Evolutionary conservation across 64 coral and sea anemone genomes (phyloP).

Genomic region (Acropora yongei): DNA sequence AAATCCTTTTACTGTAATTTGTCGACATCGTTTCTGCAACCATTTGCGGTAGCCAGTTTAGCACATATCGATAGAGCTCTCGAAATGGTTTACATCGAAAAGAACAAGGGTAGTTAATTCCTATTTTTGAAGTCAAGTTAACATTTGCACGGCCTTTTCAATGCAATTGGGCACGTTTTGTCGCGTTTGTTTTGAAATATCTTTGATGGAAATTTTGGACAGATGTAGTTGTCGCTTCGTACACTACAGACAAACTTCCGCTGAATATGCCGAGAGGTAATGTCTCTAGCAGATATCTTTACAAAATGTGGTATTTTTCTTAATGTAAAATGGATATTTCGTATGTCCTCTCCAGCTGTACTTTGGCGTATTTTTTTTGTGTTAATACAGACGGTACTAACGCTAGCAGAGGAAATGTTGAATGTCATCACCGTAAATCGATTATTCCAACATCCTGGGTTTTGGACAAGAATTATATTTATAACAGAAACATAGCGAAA

Average conservation of each 20-base stretch:
- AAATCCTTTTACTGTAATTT: neutral
- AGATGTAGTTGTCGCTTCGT: conserved; percentile 4
- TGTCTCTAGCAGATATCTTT: neutral
- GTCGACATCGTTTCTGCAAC: neutral
- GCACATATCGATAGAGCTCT: neutral
- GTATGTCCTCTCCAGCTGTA: neutral
- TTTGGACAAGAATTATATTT: conserved; percentile 27
- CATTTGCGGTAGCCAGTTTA: neutral
- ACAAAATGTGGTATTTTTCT: neutral
- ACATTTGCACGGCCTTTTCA: neutral
- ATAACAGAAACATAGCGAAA: conserved; percentile 23
- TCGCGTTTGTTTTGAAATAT: conserved; percentile 19
- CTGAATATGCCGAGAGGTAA: neutral
- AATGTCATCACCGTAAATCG: neutral
- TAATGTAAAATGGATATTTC: neutral
- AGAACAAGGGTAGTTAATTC: neutral
- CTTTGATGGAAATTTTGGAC: neutral
- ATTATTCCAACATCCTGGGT: conserved; percentile 35
- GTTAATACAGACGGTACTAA: neutral
- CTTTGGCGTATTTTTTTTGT: conserved; percentile 7
- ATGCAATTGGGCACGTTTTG: conserved; percentile 9
- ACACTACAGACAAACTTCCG: neutral
- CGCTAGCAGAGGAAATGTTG: conserved; percentile 10
- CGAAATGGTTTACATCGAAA: neutral
- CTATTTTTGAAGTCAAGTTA: neutral